Percentiles rank a stretch among this genome's conserved stretches.
Conservation (phyloP, 2,113 vertebrate genomes). For the Rhinopithecus roxellana region DNA sequence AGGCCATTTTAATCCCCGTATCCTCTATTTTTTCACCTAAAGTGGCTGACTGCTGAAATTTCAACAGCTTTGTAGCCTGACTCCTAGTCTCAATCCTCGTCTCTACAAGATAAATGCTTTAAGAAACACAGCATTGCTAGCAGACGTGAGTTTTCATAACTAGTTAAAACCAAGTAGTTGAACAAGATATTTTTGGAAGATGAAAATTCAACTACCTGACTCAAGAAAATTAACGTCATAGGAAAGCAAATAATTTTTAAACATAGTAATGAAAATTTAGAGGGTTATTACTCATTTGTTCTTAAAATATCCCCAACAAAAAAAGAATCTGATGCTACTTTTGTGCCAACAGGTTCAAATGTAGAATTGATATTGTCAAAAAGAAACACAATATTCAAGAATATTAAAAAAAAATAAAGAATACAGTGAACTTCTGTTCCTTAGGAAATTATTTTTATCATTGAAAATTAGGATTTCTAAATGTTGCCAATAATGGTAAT, state of each 20-base stretch:
- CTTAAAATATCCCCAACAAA: slow-evolving; percentile 20
- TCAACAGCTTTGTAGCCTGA: not conserved
- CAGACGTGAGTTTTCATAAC: not conserved
- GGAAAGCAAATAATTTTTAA: not conserved
- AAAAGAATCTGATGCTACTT: slow-evolving; percentile 50
- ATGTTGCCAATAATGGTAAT: slow-evolving; percentile 8
- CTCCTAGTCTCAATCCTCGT: not conserved
- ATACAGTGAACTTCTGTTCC: slow-evolving; percentile 56
- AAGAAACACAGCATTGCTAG: not conserved
- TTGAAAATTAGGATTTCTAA: slow-evolving; percentile 16
- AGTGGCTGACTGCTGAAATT: not conserved
- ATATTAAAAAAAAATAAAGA: slow-evolving; percentile 60
- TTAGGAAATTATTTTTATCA: slow-evolving; percentile 45
- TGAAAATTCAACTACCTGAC: not conserved
- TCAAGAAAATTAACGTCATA: slow-evolving; percentile 17
- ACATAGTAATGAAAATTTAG: slow-evolving; percentile 45
- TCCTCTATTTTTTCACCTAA: not conserved
- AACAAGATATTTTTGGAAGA: not conserved
- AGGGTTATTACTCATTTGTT: slow-evolving; percentile 29
- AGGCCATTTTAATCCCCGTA: not conserved
- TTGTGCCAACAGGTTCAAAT: slow-evolving; percentile 63
- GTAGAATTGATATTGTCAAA: slow-evolving; percentile 56
- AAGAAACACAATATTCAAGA: slow-evolving; percentile 67
- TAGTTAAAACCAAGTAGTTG: not conserved
- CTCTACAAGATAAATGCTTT: not conserved